Evolutionary conservation across 1,140 invertebrate species (phyloP).

Genomic region (Centruroides sculpturatus): DNA sequence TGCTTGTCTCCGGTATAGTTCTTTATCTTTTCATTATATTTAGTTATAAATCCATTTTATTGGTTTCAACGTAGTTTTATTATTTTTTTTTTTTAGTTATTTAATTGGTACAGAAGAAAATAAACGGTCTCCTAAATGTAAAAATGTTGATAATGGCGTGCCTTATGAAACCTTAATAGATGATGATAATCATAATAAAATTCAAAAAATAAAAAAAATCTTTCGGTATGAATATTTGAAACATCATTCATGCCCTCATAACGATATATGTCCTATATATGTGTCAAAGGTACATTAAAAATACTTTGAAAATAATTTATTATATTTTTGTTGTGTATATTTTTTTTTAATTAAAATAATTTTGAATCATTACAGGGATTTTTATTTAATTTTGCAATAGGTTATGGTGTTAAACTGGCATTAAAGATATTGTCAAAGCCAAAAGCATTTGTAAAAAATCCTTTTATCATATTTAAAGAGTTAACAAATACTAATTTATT

Average conservation of each 20-base stretch:
- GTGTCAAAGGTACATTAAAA: slow-evolving; percentile 1
- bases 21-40: neutral
- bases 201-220: too few species aligned
- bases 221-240: neutral
- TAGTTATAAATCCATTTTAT: neutral
- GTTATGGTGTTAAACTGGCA: slow-evolving; percentile 5
- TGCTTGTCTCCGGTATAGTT: slow-evolving; percentile 2
- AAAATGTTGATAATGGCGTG: too few species aligned
- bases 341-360: too few species aligned
- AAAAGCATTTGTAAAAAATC: slow-evolving; percentile 3
- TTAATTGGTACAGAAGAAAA: slow-evolving; percentile 10
- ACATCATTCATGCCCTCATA: slow-evolving; percentile 9
- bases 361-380: slow-evolving; percentile 4
- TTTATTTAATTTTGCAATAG: slow-evolving; percentile 9
- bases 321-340: too few species aligned
- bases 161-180: too few species aligned
- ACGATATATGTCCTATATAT: slow-evolving; percentile 5
- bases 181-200: too few species aligned
- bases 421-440: neutral
- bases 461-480: neutral
- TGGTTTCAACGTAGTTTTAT: neutral
- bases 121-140: neutral
- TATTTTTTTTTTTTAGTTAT: slow-evolving; percentile 3
- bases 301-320: neutral
- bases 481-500: slow-evolving; percentile 6